Percentiles rank a stretch among this genome's conserved stretches.
Conservation (phyloP, 2,797 vertebrate genomes). For the Anas bernieri region DNA sequence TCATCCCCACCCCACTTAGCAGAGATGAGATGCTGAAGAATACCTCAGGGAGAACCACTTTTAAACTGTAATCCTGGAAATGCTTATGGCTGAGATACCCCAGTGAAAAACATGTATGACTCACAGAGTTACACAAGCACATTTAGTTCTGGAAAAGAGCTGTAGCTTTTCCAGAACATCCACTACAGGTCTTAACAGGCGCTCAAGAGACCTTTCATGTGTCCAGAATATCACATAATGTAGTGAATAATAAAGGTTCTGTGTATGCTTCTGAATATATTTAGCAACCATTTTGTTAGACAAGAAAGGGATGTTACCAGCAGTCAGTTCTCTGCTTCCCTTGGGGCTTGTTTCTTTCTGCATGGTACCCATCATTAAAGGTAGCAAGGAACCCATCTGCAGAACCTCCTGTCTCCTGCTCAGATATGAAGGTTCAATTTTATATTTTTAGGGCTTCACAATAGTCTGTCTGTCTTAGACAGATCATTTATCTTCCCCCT, state of each 20-base stretch:
- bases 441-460: not conserved
- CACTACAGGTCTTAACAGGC: not conserved
- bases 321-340: not conserved
- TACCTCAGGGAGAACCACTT: not conserved
- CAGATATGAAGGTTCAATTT: not conserved
- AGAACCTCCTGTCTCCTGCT: not conserved
- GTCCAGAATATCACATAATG: not conserved
- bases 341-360: not conserved
- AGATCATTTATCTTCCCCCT: not conserved
- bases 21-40: not conserved
- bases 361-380: rapidly evolving
- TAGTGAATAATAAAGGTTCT: not conserved
- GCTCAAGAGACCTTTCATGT: not conserved
- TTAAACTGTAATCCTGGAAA: constrained; percentile 5
- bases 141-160: not conserved
- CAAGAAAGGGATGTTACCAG: not conserved
- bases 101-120: not conserved
- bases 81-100: not conserved
- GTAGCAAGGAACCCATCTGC: rapidly evolving
- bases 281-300: not conserved
- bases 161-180: not conserved
- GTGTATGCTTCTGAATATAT: not conserved
- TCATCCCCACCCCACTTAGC: not conserved
- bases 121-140: constrained; percentile 4
- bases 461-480: not conserved